Percentiles rank a stretch among this genome's conserved stretches.
These are phyloP conservation scores for Littorina saxatilis DNA, from an alignment of 1,140 invertebrate species.

Conservation along the genomic window DNA sequence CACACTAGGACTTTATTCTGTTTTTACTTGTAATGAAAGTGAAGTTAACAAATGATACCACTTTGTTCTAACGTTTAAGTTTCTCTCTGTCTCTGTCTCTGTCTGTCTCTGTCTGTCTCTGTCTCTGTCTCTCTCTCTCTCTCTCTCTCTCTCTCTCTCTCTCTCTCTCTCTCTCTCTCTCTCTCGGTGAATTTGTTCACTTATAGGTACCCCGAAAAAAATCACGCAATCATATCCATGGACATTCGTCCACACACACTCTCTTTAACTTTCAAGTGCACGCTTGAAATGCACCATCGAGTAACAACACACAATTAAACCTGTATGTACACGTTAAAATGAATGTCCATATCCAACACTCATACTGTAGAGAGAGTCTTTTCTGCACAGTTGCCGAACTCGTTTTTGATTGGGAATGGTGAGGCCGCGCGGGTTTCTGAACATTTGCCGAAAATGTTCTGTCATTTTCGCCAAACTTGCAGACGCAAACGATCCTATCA, in stretches of 20 bases:
- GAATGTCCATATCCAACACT: not conserved
- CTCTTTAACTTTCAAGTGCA: not conserved
- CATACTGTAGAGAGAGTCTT: not conserved
- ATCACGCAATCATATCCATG: not conserved
- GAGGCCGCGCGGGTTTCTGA: no score
- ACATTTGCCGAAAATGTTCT: no score
- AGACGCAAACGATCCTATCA: no score
- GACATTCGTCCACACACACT: not conserved
- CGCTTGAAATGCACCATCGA: not conserved
- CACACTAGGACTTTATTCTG: no score
- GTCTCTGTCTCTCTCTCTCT: not conserved
- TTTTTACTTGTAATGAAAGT: no score
- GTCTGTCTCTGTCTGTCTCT: not conserved
- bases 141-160: not conserved
- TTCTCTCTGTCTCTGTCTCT: not conserved
- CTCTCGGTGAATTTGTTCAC: no score
- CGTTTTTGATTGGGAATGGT: no score
- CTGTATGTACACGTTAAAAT: not conserved
- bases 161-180: not conserved
- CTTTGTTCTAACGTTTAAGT: no score
- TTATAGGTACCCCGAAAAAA: not conserved
- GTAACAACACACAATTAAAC: not conserved
- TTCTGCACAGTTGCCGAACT: no score
- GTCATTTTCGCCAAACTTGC: no score
- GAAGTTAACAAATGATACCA: no score